Base-by-base conservation (phyloP, 2,797 vertebrate genomes). In the Enoplosus armatus region DNA sequence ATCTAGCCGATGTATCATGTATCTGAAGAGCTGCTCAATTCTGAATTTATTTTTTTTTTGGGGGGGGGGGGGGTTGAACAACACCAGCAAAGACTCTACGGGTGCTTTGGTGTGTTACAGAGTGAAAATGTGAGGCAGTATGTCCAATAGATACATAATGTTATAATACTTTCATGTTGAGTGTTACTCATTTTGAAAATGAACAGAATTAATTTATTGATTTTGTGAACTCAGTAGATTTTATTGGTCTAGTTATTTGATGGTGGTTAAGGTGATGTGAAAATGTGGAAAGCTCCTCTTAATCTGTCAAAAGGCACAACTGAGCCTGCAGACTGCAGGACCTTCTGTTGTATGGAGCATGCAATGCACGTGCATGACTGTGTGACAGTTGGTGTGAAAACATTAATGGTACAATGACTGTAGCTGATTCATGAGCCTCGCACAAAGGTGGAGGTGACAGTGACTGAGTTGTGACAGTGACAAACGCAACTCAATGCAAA, bases 391-490 rank as follows among this genome's bases (percentile, higher is more conserved):
- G 43, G 59, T 50, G 79, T 62, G 69, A 79, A 81, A 65, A 50
- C 75, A 73, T 71, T 77, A 61, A 31, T 16, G 48, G 51, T 55
- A 24, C 62, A 79, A 33, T 72, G 68, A 55, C 74, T 63, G 82
- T 63, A 51, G 68, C 51, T 80, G 84, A 89, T 87, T 76, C 56
- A 68, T 78, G 80, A 80, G 77, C 41, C 80, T 82, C 86, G 71
- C 81, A 56, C 83, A 59, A 75, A 82, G 76, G 69, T 75, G 78
- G 11, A 50, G 37, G 62, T 84, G 89, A 90, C 88, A 89, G 83
- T 91, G 89, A 94, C 79, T 79, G 92, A 93, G 79, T n/a, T n/a
- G 76, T 80, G 82, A 66, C 43, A 74, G 55, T 65, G 61, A 80
- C 67, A 59, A 79, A 79, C 22, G 15, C 75, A 48, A 54, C 76